Evolutionary conservation across 2,797 vertebrate genomes (phyloP), one percentile per base, ranked within the genome.

Genomic region (Crax fasciolata): DNA sequence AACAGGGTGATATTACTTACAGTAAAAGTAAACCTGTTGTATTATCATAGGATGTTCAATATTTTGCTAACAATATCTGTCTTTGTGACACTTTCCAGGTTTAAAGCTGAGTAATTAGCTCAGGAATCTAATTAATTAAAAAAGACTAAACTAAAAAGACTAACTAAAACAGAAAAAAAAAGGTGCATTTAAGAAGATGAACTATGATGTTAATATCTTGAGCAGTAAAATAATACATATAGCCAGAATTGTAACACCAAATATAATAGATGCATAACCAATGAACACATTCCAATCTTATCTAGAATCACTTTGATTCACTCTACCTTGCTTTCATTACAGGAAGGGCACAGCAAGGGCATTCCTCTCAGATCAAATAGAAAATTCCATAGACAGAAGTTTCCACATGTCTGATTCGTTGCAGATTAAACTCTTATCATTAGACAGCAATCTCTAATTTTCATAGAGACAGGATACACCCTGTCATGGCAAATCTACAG

Each of bases 1-100:
- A 91, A 46, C 5, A 75, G 2, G 23, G 7, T 25, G 76, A 80
- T 66, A 66, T 21, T 58, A 81, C 51, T 86, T 32, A 78, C 17
- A 70, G 30, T 63, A 89, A 87, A 28, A 78, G 59, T 61, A 97
- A 96, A 88, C 66, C 74, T 88, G 87, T 89, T 96, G 97, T 77
- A 96, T 98, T 70, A 67, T 97, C 94, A 96, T 90, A 97, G 96
- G 95, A 97, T 86, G 95, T 98, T 98, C 96, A 97, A 93, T 97
- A 98, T 94, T 92, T 97, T 92, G 51, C 91, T 96, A 89, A 91
- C 96, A 98, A 98, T 98, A 98, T 96, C 97, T 97, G 75, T 57
- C 88, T 89, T 79, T 78, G 96, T 98, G 92, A 93, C 95, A 98
- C 97, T 97, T 86, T 96, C 98, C 92, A 97, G 89, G 94, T 97